phyloP scores from a whole-genome alignment of 2,888 invertebrate species.

The Tenthredo scrophulariae region DNA sequence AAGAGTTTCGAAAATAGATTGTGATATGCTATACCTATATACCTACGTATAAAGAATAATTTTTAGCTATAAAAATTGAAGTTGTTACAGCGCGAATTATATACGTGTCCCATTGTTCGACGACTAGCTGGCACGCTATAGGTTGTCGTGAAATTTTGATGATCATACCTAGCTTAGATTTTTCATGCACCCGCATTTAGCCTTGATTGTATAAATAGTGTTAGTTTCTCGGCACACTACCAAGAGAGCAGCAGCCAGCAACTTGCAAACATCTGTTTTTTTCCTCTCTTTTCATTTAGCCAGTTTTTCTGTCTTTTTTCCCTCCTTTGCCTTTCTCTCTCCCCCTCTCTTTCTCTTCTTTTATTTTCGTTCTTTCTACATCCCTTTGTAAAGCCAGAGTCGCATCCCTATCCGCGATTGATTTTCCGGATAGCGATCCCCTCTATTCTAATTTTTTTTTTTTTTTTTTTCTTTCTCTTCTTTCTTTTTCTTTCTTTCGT shows the following conservation, averaged over 20 bases:
- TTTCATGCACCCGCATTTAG: constrained; percentile 41
- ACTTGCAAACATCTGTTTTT: constrained; percentile 45
- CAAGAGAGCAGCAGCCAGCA: constrained; percentile 34
- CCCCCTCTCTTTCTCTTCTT: not conserved
- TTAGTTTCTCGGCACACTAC: constrained; percentile 49
- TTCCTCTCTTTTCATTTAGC: constrained; percentile 18
- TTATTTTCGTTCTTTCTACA: not conserved
- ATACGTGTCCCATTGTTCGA: not conserved
- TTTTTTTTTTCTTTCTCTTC: not conserved
- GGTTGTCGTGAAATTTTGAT: not conserved
- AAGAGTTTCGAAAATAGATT: not conserved
- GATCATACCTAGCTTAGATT: constrained; percentile 7
- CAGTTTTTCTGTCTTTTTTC: not conserved
- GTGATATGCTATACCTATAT: not conserved
- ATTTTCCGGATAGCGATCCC: constrained; percentile 44
- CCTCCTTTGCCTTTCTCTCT: not conserved
- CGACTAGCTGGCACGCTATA: not conserved
- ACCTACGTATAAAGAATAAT: not conserved
- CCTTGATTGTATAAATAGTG: constrained; percentile 54
- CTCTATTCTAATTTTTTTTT: constrained; percentile 30
- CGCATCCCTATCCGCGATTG: constrained; percentile 31
- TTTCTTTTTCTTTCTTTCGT: not conserved
- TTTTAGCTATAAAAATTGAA: not conserved
- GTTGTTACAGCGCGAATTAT: not conserved
- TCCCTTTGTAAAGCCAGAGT: constrained; percentile 13